Evolutionary conservation across 1,140 invertebrate species (phyloP).

Genomic region (Aphelinus atriplicis): DNA sequence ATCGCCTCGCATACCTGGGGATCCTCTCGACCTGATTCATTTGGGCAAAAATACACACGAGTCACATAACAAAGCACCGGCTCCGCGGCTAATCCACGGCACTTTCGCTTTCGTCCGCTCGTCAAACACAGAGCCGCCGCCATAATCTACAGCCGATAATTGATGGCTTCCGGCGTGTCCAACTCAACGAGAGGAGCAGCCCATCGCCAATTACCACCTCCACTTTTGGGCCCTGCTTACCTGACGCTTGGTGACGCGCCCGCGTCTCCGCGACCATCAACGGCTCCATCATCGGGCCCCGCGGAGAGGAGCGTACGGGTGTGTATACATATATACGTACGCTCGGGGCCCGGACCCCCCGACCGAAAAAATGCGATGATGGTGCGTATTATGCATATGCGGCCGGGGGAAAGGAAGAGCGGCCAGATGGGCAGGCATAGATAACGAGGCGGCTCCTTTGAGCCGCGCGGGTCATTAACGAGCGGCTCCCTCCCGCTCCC

Average conservation of each 20-base stretch:
- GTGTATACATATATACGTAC: too few relatives aligned
- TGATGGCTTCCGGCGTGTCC: slow-evolving; percentile 34
- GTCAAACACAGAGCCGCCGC: not conserved
- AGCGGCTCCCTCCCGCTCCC: not conserved
- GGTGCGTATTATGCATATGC: too few relatives aligned
- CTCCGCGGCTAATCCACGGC: not conserved
- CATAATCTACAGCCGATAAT: not conserved
- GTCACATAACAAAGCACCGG: too few relatives aligned
- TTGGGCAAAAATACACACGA: too few relatives aligned
- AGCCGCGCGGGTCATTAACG: not conserved
- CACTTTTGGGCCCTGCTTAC: not conserved
- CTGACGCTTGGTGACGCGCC: not conserved
- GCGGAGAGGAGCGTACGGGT: too few relatives aligned
- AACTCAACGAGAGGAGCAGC: not conserved
- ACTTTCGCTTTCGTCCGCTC: not conserved
- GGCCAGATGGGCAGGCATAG: not conserved
- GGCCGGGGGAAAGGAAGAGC: not conserved
- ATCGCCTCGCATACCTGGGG: too few relatives aligned
- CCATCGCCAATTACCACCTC: slow-evolving; percentile 20
- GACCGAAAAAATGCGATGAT: too few relatives aligned
- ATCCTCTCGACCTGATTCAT: too few relatives aligned
- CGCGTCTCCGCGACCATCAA: too few relatives aligned
- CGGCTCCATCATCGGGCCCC: too few relatives aligned
- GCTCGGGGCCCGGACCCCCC: too few relatives aligned
- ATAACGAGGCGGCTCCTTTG: slow-evolving; percentile 21